phyloP scores from a whole-genome alignment of 2,888 invertebrate genomes.

The Nycteola revayana region DNA sequence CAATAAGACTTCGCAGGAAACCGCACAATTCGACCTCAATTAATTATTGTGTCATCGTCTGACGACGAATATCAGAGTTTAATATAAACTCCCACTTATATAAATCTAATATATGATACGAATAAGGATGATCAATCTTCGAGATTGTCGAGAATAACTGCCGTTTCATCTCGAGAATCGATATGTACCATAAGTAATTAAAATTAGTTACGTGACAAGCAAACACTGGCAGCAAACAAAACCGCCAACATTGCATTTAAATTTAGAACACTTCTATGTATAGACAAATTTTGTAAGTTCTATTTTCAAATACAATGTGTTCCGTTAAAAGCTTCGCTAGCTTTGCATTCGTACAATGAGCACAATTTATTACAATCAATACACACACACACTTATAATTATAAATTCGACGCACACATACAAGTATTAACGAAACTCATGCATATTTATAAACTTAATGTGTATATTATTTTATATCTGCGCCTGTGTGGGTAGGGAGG shows the following conservation, averaged over 20 bases:
- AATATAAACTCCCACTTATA: conserved; percentile 32
- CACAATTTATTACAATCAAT: conserved; percentile 38
- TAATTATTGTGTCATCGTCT: conserved; percentile 67
- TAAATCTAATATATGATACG: not conserved
- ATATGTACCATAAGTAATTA: no score
- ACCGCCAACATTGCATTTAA: conserved; percentile 1
- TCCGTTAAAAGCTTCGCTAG: conserved; percentile 14
- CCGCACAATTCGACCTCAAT: conserved; percentile 48
- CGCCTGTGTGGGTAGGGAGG: conserved; percentile 63
- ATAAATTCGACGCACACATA: conserved; percentile 51
- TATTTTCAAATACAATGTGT: conserved; percentile 12
- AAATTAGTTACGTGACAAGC: no score
- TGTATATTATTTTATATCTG: conserved; percentile 77
- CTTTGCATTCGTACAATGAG: conserved; percentile 32
- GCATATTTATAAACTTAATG: conserved; percentile 78
- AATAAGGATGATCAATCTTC: no score
- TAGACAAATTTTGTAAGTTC: conserved; percentile 1
- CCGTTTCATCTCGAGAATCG: no score
- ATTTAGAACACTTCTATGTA: conserved; percentile 9
- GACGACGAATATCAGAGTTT: conserved; percentile 34
- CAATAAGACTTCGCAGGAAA: conserved; percentile 39
- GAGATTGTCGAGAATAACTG: no score
- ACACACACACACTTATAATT: conserved; percentile 37
- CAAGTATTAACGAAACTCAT: conserved; percentile 72
- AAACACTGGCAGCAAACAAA: not conserved